Evolutionary conservation across 2,888 invertebrate species (phyloP).

Genomic region (Luffia ferchaultella): DNA sequence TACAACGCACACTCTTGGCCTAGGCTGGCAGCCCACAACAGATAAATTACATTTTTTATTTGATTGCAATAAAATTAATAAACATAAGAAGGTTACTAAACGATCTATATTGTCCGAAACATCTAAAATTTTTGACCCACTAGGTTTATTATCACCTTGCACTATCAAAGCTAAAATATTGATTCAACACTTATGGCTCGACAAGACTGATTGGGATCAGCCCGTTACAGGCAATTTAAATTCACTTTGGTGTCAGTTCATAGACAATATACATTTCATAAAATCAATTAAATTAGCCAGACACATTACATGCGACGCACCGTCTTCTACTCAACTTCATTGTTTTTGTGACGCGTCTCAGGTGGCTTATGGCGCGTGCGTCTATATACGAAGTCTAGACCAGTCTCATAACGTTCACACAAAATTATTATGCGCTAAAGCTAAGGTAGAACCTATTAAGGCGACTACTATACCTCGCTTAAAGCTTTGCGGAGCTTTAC

Average conservation of each 20-base stretch:
- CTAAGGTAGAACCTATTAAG: background rate
- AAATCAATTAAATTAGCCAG: constrained; percentile 12
- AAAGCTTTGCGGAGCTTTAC: background rate
- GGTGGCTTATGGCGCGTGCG: background rate
- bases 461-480: background rate
- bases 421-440: background rate
- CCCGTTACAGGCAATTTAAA: no score
- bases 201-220: no score
- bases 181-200: no score
- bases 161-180: constrained; percentile 9
- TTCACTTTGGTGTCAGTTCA: constrained; percentile 12
- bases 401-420: background rate
- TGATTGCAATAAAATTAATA: no score
- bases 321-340: background rate
- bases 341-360: background rate
- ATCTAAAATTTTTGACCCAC: background rate
- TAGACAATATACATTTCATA: constrained; percentile 7
- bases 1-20: background rate
- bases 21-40: constrained; percentile 17
- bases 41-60: no score
- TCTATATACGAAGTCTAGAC: background rate
- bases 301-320: constrained; percentile 8
- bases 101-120: background rate
- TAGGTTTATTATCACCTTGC: background rate
- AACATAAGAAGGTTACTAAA: no score